Evolutionary conservation across 2,888 invertebrate genomes (phyloP).

Genomic region (Xiphydria camelus): DNA sequence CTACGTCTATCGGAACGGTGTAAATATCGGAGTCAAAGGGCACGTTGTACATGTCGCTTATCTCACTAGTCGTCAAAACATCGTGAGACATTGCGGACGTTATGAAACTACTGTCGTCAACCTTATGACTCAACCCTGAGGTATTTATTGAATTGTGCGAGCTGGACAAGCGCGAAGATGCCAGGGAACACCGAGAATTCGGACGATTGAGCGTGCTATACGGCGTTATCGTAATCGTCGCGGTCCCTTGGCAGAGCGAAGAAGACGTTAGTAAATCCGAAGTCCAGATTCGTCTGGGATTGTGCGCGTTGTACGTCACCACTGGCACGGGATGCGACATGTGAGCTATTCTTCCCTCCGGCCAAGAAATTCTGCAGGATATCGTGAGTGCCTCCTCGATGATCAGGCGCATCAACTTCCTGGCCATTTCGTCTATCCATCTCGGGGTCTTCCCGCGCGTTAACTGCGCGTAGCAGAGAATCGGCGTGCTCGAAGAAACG

Average conservation of each 20-base stretch:
- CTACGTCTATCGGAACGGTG: slow-evolving; percentile 82
- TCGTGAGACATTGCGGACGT: slow-evolving; percentile 89
- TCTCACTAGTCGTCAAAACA: slow-evolving; percentile 76
- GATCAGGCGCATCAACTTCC: slow-evolving; percentile 58
- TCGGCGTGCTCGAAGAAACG: slow-evolving; percentile 47
- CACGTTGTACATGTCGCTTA: slow-evolving; percentile 81
- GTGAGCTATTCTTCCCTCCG: slow-evolving; percentile 49
- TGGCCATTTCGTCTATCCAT: slow-evolving; percentile 58
- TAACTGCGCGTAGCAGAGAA: slow-evolving; percentile 26
- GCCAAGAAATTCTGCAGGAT: slow-evolving; percentile 56
- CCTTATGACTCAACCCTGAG: slow-evolving; percentile 69
- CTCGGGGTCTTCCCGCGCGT: slow-evolving; percentile 31
- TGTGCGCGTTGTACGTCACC: slow-evolving; percentile 30
- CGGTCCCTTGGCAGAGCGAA: slow-evolving; percentile 45
- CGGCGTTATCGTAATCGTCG: slow-evolving; percentile 51
- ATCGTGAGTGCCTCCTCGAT: slow-evolving; percentile 60
- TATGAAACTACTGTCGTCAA: slow-evolving; percentile 84
- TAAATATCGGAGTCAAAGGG: slow-evolving; percentile 88
- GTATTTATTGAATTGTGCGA: slow-evolving; percentile 75
- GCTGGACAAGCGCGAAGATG: slow-evolving; percentile 78
- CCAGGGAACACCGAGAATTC: slow-evolving; percentile 75
- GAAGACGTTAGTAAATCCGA: slow-evolving; percentile 65
- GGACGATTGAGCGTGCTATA: slow-evolving; percentile 62
- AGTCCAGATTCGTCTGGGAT: slow-evolving; percentile 58
- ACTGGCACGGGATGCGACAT: slow-evolving; percentile 32